Conservation (phyloP, 2,113 vertebrate genomes). For the Calidris pygmaea region DNA sequence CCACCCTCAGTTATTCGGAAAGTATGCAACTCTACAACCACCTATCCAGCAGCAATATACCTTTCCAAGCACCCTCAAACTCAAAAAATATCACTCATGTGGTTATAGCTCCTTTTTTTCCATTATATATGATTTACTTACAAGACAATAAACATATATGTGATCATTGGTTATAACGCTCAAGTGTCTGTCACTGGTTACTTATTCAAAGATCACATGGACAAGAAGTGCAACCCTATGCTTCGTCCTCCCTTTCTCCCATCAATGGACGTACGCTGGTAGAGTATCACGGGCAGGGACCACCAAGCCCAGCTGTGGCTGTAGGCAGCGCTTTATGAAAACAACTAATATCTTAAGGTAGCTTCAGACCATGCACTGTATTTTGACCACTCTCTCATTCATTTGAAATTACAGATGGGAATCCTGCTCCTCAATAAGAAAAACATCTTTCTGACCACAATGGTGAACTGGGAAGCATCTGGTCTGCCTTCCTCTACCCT, state of each 20-base stretch:
- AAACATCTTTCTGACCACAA: background rate
- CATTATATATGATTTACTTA: background rate
- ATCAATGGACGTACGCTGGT: rapidly evolving
- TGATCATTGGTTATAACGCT: background rate
- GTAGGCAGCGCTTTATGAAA: background rate
- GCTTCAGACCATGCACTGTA: background rate
- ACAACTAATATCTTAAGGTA: background rate
- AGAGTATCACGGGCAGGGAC: background rate
- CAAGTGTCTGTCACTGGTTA: background rate
- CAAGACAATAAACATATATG: rapidly evolving
- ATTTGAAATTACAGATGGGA: background rate
- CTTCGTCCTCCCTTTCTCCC: rapidly evolving
- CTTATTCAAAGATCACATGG: background rate
- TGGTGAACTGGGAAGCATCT: constrained; percentile 23
- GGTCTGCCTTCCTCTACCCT: background rate
- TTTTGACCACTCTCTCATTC: background rate
- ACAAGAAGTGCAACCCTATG: background rate
- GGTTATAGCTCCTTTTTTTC: background rate
- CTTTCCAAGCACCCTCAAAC: background rate
- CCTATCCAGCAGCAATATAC: background rate
- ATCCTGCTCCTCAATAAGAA: background rate
- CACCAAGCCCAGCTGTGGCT: background rate
- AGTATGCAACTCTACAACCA: background rate
- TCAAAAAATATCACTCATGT: background rate
- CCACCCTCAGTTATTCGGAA: background rate